phyloP scores from a whole-genome alignment of 2,113 vertebrate species.

The Orthonyx spaldingii region DNA sequence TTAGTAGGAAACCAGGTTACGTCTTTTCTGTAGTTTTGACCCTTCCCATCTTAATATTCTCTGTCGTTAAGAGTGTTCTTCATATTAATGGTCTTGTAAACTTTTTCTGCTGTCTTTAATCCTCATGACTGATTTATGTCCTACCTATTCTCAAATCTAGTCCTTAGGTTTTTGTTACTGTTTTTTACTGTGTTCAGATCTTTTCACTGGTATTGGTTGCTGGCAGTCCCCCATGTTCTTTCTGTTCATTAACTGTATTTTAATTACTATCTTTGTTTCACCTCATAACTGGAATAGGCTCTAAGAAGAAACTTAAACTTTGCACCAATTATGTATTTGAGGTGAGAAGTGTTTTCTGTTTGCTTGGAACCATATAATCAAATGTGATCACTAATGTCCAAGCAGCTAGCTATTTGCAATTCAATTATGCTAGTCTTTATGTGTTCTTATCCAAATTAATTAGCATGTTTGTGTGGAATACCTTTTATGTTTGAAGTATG shows the following conservation, averaged over 20 bases:
- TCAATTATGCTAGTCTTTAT: not conserved
- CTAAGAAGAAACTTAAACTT: not conserved
- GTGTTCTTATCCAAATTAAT: not conserved
- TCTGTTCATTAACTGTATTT: not conserved
- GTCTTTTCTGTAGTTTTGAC: not conserved
- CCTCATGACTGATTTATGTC: not conserved
- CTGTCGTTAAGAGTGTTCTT: not conserved
- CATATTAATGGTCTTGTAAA: not conserved
- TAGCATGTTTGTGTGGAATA: not conserved
- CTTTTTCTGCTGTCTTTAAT: not conserved
- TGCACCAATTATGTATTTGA: not conserved
- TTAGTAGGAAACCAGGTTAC: not conserved
- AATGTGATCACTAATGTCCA: not conserved
- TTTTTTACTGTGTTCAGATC: not conserved
- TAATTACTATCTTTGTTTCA: not conserved
- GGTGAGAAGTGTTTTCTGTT: not conserved
- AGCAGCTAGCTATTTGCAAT: not conserved
- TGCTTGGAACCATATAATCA: not conserved
- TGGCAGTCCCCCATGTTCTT: not conserved
- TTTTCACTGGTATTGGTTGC: not conserved
- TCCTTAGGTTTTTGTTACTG: not conserved
- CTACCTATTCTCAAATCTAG: not conserved
- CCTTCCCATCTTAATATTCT: not conserved
- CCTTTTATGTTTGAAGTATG: not conserved
- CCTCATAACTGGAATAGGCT: not conserved